phyloP scores from a whole-genome alignment of 2,113 vertebrate species.

The Microtus richardsoni region DNA sequence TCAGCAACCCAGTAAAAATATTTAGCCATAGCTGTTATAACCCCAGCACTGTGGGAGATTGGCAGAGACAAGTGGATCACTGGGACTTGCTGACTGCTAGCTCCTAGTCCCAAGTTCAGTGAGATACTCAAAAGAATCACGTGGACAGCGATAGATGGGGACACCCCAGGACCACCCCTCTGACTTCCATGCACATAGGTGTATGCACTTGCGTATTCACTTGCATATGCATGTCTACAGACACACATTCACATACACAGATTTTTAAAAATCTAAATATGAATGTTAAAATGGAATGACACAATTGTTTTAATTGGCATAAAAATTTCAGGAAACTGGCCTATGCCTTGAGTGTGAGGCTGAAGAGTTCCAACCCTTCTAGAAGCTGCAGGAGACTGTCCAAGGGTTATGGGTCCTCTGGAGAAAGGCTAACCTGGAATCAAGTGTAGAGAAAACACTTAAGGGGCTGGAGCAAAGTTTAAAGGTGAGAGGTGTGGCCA shows the following conservation, averaged over 20 bases:
- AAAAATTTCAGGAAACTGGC: constrained; percentile 37
- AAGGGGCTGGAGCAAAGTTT: background rate
- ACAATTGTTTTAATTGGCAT: background rate
- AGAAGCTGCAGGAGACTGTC: background rate
- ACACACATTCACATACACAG: background rate
- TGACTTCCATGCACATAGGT: background rate
- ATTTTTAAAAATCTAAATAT: constrained; percentile 28
- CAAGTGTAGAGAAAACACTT: background rate
- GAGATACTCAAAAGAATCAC: background rate
- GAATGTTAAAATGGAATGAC: constrained; percentile 34
- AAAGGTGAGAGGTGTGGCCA: background rate
- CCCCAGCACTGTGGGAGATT: background rate
- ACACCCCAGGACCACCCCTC: no score
- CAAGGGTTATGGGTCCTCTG: background rate
- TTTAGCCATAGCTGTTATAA: background rate
- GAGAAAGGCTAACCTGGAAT: background rate
- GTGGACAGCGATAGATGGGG: background rate
- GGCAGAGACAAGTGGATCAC: background rate
- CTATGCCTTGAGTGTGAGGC: background rate
- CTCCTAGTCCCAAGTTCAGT: background rate
- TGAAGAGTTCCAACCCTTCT: background rate
- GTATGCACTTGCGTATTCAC: background rate
- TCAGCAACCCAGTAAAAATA: background rate
- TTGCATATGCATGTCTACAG: background rate
- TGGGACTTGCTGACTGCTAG: background rate